Evolutionary conservation across 2,888 invertebrate species (phyloP).

Genomic region (Eupeodes luniger): DNA sequence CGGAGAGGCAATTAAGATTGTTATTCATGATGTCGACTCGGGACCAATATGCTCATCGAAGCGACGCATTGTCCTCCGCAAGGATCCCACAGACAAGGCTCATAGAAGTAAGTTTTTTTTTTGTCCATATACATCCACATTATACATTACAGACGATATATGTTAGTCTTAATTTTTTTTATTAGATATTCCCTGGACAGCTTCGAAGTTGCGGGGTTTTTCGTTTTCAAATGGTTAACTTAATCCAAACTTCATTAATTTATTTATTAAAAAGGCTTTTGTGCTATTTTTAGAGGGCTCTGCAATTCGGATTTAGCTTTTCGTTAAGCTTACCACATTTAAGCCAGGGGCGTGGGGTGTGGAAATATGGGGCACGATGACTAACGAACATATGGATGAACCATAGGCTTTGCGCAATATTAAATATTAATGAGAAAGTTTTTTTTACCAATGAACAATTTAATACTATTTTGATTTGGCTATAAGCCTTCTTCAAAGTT

Average conservation of each 20-base stretch:
- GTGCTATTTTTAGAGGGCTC: neutral
- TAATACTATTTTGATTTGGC: neutral
- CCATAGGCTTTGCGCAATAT: neutral
- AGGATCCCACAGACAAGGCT: conserved; percentile 93
- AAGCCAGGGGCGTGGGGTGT: neutral
- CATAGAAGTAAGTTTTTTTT: conserved; percentile 90
- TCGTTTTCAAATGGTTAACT: conserved; percentile 8
- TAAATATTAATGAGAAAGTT: neutral
- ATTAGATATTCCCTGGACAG: neutral
- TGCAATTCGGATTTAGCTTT: neutral
- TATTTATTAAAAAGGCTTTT: conserved; percentile 24
- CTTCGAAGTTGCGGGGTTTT: neutral
- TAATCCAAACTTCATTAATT: conserved; percentile 35
- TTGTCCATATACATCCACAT: neutral
- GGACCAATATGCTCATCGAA: conserved; percentile 88
- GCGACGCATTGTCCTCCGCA: conserved; percentile 89
- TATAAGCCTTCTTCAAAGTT: too few species aligned
- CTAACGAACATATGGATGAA: neutral
- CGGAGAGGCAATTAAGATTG: conserved; percentile 96
- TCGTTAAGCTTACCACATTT: neutral
- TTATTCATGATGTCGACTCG: conserved; percentile 96
- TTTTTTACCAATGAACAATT: too few species aligned
- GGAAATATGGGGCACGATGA: too few species aligned
- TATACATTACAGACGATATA: neutral
- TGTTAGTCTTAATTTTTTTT: conserved; percentile 19